Evolutionary conservation across 2,888 invertebrate genomes (phyloP).

Genomic region (Phyllotreta striolata): DNA sequence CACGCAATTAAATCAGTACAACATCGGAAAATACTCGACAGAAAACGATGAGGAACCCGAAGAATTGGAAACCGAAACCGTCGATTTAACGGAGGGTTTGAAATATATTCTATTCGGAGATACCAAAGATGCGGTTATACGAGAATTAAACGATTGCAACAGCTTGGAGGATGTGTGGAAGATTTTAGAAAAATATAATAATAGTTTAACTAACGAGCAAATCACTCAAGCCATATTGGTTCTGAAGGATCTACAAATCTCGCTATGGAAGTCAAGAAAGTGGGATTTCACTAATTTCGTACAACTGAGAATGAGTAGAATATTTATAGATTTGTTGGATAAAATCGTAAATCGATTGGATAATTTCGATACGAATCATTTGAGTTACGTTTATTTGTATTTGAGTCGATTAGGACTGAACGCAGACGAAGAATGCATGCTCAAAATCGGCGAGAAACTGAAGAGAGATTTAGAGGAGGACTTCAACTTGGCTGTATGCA

Average conservation of each 20-base stretch:
- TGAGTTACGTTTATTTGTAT: constrained; percentile 62
- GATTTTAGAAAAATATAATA: constrained; percentile 50
- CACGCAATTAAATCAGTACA: constrained; percentile 22
- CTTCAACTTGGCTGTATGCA: constrained; percentile 53
- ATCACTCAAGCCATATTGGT: constrained; percentile 55
- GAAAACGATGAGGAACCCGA: constrained; percentile 34
- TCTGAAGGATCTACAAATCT: constrained; percentile 58
- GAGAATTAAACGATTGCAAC: constrained; percentile 52
- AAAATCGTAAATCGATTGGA: constrained; percentile 51
- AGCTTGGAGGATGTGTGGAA: constrained; percentile 58
- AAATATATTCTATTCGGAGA: constrained; percentile 44
- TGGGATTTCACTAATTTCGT: constrained; percentile 32
- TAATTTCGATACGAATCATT: constrained; percentile 56
- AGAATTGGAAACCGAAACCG: constrained; percentile 30
- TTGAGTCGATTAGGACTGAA: constrained; percentile 62
- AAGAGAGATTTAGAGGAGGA: constrained; percentile 47
- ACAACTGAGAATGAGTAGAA: constrained; percentile 49
- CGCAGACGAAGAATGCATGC: constrained; percentile 53
- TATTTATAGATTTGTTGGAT: constrained; percentile 52
- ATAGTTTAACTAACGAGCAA: constrained; percentile 41
- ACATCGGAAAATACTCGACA: constrained; percentile 22
- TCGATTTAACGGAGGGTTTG: constrained; percentile 14
- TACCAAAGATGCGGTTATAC: constrained; percentile 50
- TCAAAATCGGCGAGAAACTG: constrained; percentile 56
- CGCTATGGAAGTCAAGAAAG: constrained; percentile 49